These are phyloP conservation scores for Argyrosomus regius DNA, from an alignment of 2,797 vertebrate genomes.

Conservation along the genomic window DNA sequence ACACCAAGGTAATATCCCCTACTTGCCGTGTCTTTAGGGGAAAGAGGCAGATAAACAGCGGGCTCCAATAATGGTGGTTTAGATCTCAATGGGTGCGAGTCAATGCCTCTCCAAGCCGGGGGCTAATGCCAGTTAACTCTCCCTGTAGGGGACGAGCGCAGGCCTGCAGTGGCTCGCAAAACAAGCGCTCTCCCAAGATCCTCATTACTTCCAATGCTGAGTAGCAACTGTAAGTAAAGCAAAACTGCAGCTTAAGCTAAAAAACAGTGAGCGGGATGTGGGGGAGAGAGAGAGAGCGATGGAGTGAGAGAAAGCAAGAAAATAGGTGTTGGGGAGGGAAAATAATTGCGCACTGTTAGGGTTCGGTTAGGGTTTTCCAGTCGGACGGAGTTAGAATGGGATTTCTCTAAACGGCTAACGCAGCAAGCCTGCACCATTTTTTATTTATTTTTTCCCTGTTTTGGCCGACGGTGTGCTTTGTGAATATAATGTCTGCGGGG, in stretches of 20 bases:
- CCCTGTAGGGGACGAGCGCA: constrained; percentile 78
- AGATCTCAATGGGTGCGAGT: constrained; percentile 84
- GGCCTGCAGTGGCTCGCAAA: constrained; percentile 80
- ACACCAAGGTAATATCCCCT: constrained; percentile 77
- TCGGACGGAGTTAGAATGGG: constrained; percentile 70
- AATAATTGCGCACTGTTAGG: constrained; percentile 75
- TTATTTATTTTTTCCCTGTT: constrained; percentile 32
- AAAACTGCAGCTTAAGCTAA: constrained; percentile 85
- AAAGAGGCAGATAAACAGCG: constrained; percentile 80
- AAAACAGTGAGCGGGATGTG: constrained; percentile 66
- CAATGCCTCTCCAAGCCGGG: constrained; percentile 84
- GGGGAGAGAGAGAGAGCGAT: constrained; percentile 61
- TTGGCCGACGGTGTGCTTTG: constrained; percentile 67
- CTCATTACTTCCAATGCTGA: constrained; percentile 86
- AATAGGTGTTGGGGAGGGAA: constrained; percentile 76
- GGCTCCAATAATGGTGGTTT: constrained; percentile 83
- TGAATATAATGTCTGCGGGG: constrained; percentile 73
- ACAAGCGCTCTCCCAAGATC: constrained; percentile 85
- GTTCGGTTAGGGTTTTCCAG: constrained; percentile 76
- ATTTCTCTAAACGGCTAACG: constrained; percentile 80
- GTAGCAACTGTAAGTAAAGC: constrained; percentile 82
- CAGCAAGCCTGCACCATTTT: constrained; percentile 67
- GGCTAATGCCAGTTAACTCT: constrained; percentile 87
- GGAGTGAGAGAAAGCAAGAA: constrained; percentile 72
- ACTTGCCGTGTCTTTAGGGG: constrained; percentile 78